These are phyloP conservation scores for Greenwoodochromis staneri DNA, from an alignment of 2,113 vertebrate genomes.

Conservation along the genomic window DNA sequence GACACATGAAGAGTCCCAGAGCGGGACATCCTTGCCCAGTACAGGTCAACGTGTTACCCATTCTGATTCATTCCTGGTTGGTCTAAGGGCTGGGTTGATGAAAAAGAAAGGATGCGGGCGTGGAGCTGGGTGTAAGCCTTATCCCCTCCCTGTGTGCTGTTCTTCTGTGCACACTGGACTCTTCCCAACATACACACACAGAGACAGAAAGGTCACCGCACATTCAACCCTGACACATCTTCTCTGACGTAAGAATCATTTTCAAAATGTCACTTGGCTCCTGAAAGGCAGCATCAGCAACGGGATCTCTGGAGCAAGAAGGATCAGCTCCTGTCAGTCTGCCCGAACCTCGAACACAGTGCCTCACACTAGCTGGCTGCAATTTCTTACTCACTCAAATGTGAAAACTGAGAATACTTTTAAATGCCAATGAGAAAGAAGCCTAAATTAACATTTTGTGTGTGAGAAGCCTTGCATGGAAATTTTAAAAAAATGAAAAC, in stretches of 20 bases:
- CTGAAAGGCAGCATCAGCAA: constrained; percentile 28
- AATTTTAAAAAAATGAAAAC: background rate
- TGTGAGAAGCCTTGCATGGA: background rate
- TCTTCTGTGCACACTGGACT: constrained; percentile 35
- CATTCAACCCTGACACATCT: background rate
- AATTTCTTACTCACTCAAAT: background rate
- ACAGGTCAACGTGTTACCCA: constrained; percentile 13
- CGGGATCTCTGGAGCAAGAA: background rate
- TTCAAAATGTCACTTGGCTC: constrained; percentile 57
- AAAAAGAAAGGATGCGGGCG: constrained; percentile 2
- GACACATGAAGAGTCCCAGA: constrained; percentile 54
- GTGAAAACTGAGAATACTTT: background rate
- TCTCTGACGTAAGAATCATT: constrained; percentile 44
- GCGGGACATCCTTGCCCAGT: constrained; percentile 3
- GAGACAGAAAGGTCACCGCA: constrained; percentile 47
- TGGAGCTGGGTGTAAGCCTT: background rate
- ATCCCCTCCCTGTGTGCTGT: background rate
- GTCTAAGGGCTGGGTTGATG: background rate
- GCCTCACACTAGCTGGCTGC: background rate
- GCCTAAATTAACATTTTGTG: background rate
- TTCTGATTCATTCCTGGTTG: background rate
- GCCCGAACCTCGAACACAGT: background rate
- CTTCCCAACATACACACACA: constrained; percentile 37
- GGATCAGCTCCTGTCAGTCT: background rate
- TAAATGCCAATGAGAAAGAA: background rate